These are phyloP conservation scores for Acrocephalus kingi DNA, from an alignment of 2,113 vertebrate genomes.

Conservation along the genomic window DNA sequence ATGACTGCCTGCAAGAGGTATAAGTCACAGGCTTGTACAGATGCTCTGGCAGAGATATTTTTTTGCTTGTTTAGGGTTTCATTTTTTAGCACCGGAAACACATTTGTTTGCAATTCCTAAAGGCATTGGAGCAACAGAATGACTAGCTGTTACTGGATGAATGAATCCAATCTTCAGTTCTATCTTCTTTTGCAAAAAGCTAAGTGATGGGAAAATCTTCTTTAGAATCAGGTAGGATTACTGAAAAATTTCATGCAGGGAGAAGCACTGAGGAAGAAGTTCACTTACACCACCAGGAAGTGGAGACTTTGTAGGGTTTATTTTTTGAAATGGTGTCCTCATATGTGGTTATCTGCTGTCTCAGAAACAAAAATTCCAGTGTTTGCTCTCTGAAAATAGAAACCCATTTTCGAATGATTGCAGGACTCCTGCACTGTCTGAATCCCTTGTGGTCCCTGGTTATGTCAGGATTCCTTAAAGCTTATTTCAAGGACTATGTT, in stretches of 20 bases:
- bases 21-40: neutral
- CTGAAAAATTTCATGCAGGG: neutral
- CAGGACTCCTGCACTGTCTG: neutral
- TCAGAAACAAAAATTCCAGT: neutral
- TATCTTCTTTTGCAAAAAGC: neutral
- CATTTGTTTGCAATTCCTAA: conserved; percentile 18
- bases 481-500: neutral
- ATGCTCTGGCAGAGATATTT: neutral
- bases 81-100: conserved; percentile 7
- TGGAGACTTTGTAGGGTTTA: neutral
- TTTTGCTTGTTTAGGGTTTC: neutral
- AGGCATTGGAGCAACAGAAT: neutral
- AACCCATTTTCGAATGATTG: rapidly evolving
- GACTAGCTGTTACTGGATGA: neutral
- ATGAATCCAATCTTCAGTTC: neutral
- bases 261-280: neutral
- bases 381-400: neutral
- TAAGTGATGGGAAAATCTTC: neutral
- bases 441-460: neutral
- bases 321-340: neutral
- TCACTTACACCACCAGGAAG: neutral
- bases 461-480: neutral
- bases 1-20: conserved; percentile 6
- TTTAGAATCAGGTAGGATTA: conserved; percentile 46
- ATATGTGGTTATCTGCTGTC: neutral